Conservation (phyloP, 2,113 vertebrate genomes). For the Dolichallabes microphthalmus region DNA sequence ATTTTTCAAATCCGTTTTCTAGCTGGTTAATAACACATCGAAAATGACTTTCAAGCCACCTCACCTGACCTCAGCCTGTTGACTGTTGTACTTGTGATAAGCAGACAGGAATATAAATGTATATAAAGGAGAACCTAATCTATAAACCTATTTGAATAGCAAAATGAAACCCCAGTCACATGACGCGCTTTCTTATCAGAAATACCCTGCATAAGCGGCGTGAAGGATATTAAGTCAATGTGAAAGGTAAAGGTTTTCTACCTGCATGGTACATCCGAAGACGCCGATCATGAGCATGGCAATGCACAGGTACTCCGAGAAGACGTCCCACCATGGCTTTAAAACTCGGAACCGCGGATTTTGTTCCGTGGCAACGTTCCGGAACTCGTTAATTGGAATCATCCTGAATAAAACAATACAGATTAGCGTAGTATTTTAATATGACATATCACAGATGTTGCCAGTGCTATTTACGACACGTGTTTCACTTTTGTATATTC, state of each 20-base stretch:
- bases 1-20: no score
- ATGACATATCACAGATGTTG: not conserved
- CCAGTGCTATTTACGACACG: not conserved
- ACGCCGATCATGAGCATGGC: slow-evolving; percentile 91
- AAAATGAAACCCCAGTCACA: slow-evolving; percentile 13
- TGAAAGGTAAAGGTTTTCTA: slow-evolving; percentile 43
- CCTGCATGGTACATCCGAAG: slow-evolving; percentile 88
- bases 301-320: slow-evolving; percentile 84
- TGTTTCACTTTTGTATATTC: not conserved
- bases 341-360: slow-evolving; percentile 81
- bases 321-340: slow-evolving; percentile 92
- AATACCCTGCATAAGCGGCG: not conserved
- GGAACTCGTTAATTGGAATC: slow-evolving; percentile 87
- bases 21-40: not conserved
- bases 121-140: not conserved
- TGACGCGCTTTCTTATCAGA: not conserved
- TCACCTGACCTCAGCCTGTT: not conserved
- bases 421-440: not conserved
- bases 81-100: slow-evolving; percentile 1
- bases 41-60: not conserved
- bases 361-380: slow-evolving; percentile 75
- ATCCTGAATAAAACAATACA: slow-evolving; percentile 63
- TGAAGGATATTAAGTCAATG: not conserved
- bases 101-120: not conserved
- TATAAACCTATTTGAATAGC: not conserved